Percentiles rank a stretch among this genome's conserved stretches.
These are phyloP conservation scores for Plecturocebus donacophilus DNA, from an alignment of 2,113 vertebrate species.

Conservation along the genomic window DNA sequence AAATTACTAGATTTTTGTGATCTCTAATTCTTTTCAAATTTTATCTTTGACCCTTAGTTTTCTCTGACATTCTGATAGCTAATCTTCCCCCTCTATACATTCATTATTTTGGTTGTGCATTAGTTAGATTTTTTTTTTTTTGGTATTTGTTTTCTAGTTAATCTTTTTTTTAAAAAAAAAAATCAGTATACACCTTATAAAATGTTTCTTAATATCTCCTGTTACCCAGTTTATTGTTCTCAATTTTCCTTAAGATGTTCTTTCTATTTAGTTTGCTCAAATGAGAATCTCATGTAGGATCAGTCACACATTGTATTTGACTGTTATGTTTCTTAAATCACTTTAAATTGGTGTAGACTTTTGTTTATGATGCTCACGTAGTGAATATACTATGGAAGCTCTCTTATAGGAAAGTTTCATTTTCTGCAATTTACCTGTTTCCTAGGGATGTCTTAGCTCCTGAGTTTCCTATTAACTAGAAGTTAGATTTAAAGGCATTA, in stretches of 20 bases:
- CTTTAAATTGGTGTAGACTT: not conserved
- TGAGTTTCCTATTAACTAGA: not conserved
- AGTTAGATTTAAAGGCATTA: not conserved
- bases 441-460: not conserved
- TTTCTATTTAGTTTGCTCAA: not conserved
- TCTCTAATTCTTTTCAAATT: conserved; percentile 36
- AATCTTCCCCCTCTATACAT: not conserved
- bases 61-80: not conserved
- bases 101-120: not conserved
- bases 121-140: conserved; percentile 30
- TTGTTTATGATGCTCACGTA: not conserved
- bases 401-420: not conserved
- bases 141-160: conserved; percentile 37
- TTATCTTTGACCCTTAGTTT: not conserved
- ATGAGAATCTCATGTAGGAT: not conserved
- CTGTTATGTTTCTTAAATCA: not conserved
- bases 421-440: not conserved
- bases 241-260: not conserved
- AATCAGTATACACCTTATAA: not conserved
- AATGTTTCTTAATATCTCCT: not conserved
- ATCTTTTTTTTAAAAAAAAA: not conserved
- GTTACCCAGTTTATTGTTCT: not conserved
- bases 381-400: not conserved
- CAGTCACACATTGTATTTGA: not conserved
- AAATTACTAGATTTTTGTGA: not conserved